These are phyloP conservation scores for Ancistrus triradiatus DNA, from an alignment of 2,113 vertebrate species.

Conservation along the genomic window DNA sequence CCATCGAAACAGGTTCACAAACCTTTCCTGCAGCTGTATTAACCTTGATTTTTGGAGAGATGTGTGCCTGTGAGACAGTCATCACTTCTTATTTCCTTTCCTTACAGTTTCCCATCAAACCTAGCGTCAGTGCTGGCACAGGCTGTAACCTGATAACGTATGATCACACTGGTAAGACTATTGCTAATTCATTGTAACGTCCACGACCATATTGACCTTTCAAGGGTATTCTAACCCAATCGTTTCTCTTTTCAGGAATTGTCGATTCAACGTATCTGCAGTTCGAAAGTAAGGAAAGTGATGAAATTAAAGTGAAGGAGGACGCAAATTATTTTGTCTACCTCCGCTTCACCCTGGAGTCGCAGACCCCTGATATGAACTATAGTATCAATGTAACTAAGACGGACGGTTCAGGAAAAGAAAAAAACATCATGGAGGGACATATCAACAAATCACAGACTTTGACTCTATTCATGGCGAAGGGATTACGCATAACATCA, in stretches of 20 bases:
- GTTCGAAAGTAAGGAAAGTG: not conserved
- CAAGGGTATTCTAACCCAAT: too few species aligned
- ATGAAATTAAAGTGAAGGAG: not conserved
- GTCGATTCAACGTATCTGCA: not conserved
- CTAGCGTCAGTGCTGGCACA: too few species aligned
- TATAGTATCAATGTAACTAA: not conserved
- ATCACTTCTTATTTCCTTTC: not conserved
- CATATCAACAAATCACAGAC: not conserved
- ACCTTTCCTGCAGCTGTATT: too few species aligned
- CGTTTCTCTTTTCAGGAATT: too few species aligned
- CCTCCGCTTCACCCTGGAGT: constrained; percentile 46
- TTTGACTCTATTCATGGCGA: constrained; percentile 14
- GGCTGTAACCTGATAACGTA: not conserved
- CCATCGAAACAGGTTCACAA: too few species aligned
- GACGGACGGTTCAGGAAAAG: not conserved
- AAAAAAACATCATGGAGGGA: not conserved
- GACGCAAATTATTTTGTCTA: constrained; percentile 58
- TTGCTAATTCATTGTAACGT: not conserved
- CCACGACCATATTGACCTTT: not conserved
- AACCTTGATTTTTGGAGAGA: not conserved
- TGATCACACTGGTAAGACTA: not conserved
- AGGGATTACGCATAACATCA: not conserved
- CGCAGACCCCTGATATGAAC: rapidly evolving
- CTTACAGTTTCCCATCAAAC: not conserved
- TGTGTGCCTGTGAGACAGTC: not conserved